Conservation (phyloP, 1,140 invertebrate genomes). For the Papilio dardanus region DNA sequence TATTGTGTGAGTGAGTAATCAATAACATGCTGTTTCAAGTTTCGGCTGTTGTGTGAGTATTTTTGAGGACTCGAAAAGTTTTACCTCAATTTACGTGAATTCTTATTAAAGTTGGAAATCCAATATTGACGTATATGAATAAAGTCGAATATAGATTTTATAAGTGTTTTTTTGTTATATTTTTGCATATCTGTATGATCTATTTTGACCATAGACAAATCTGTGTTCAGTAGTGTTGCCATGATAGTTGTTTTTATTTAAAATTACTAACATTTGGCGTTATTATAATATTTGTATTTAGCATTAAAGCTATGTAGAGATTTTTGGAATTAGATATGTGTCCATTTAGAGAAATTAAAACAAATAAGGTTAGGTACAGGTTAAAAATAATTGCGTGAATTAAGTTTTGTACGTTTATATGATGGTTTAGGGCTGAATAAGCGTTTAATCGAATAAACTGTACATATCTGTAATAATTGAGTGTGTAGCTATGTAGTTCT, state of each 20-base stretch:
- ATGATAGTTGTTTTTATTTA: not conserved
- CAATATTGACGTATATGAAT: not conserved
- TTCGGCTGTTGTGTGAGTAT: not conserved
- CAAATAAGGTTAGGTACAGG: not conserved
- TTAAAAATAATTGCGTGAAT: slow-evolving; percentile 17
- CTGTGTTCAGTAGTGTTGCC: not conserved
- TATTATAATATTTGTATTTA: not conserved
- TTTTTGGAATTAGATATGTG: slow-evolving; percentile 10
- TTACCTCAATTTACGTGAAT: not conserved
- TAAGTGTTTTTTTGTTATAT: not conserved
- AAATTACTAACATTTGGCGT: not conserved
- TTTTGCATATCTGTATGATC: not conserved
- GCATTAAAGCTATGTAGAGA: not conserved
- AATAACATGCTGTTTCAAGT: not conserved
- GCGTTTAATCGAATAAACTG: slow-evolving; percentile 1
- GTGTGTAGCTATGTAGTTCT: not conserved
- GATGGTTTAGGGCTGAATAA: not conserved
- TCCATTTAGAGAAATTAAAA: not conserved
- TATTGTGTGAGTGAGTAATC: not conserved
- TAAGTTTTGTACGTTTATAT: slow-evolving; percentile 21
- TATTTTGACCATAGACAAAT: slow-evolving; percentile 1
- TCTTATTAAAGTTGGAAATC: not conserved
- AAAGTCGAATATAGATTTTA: not conserved
- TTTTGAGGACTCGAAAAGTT: not conserved
- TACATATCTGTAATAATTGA: slow-evolving; percentile 6